Evolutionary conservation across 2,888 invertebrate species (phyloP).

Genomic region (Ennomos erosarius): DNA sequence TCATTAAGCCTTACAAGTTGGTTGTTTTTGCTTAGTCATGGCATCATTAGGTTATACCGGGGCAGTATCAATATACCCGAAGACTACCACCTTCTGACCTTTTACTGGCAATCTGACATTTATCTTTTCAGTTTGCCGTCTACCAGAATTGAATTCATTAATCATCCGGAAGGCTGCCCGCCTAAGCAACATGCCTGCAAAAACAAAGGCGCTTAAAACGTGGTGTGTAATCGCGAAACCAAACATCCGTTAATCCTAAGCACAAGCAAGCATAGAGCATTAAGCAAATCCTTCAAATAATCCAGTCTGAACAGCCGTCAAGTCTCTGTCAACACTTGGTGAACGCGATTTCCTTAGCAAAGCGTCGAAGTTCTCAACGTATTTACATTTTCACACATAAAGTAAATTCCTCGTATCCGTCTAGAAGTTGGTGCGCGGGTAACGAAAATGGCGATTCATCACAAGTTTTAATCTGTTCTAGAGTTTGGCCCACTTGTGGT

Average conservation of each 20-base stretch:
- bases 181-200: conserved; percentile 58
- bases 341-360: conserved; percentile 73
- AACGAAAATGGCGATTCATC: conserved; percentile 81
- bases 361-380: conserved; percentile 71
- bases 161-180: conserved; percentile 49
- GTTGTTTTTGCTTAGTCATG: conserved; percentile 42
- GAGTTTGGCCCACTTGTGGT: conserved; percentile 76
- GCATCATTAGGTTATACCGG: conserved; percentile 44
- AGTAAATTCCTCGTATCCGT: conserved; percentile 72
- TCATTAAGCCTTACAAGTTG: conserved; percentile 32
- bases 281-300: conserved; percentile 81
- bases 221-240: conserved; percentile 60
- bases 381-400: conserved; percentile 83
- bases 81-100: conserved; percentile 48
- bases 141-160: conserved; percentile 53
- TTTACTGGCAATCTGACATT: conserved; percentile 51
- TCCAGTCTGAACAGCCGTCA: conserved; percentile 76
- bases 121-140: conserved; percentile 54
- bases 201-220: conserved; percentile 64
- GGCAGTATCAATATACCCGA: conserved; percentile 44
- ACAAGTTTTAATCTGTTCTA: conserved; percentile 81
- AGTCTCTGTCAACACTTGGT: conserved; percentile 77
- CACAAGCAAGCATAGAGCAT: conserved; percentile 73
- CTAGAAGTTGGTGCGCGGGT: conserved; percentile 70
- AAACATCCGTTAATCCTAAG: conserved; percentile 74